phyloP scores from a whole-genome alignment of 1,140 invertebrate species.

The Charaxes varanes region DNA sequence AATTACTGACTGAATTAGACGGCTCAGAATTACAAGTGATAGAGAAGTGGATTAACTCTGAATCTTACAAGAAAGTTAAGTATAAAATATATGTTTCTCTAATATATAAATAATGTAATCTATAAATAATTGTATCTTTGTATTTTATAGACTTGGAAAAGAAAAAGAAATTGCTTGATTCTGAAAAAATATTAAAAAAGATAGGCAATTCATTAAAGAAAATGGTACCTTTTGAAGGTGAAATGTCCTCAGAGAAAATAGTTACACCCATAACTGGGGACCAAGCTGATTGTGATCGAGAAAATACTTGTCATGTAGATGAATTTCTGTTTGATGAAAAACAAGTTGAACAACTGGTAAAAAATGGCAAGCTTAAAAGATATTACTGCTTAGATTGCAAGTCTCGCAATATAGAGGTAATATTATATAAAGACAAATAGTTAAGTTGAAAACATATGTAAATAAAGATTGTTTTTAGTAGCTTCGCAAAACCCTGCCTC shows the following conservation, averaged over 20 bases:
- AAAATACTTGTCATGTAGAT: conserved; percentile 80
- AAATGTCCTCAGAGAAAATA: conserved; percentile 76
- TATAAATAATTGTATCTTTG: background rate
- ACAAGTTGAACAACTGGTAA: conserved; percentile 76
- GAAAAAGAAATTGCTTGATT: conserved; percentile 34
- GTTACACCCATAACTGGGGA: conserved; percentile 70
- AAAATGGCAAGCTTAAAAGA: conserved; percentile 76
- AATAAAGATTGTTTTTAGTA: background rate
- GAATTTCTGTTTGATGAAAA: conserved; percentile 83
- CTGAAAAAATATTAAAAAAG: conserved; percentile 55
- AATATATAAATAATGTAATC: background rate
- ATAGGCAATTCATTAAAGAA: conserved; percentile 74
- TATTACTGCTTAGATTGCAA: conserved; percentile 80
- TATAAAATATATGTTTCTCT: background rate
- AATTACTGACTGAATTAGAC: conserved; percentile 38
- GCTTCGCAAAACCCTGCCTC: too few species aligned
- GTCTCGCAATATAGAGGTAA: conserved; percentile 75
- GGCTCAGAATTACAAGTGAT: conserved; percentile 32
- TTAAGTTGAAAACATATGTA: background rate
- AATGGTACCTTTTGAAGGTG: conserved; percentile 74
- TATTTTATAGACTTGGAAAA: conserved; percentile 54
- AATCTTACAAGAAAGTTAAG: conserved; percentile 48
- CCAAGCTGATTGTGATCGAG: conserved; percentile 76
- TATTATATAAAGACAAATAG: background rate
- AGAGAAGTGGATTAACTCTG: conserved; percentile 50